Base-by-base conservation (phyloP, 2,113 vertebrate genomes). In the Cardinalis cardinalis region DNA sequence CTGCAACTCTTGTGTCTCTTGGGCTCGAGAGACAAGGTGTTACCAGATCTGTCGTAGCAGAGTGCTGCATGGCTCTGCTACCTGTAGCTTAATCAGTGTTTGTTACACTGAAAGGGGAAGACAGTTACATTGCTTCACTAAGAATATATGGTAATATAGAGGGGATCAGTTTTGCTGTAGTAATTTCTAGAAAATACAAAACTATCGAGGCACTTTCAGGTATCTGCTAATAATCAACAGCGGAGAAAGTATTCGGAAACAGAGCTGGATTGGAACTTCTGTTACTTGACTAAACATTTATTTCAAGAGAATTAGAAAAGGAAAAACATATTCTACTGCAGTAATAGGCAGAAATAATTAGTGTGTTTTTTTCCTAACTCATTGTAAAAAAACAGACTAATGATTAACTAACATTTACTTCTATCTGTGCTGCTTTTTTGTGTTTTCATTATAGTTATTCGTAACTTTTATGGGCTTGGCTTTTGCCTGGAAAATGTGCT, bases 391-490 rank as follows among this genome's bases (percentile, higher is more conserved):
- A 73, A 1, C 11, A 34, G 40, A 32, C 10, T 55, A 83, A 58
- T 66, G 40, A 80, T 40, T 70, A 90, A 68, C 51, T 72, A 56
- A 43, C 21, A 72, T 61, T 89, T 82, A 69, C n/a, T 87, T 69
- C 15, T 60, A 26, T 78, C 34, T 84, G 10, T 78, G 41, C 16
- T 92, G 11, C 34, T 28, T 82, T 87, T 92, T 84, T 19, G 3
- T 92, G 41, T 88, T 92, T 90, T 88, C 63, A 78, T 92, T 84
- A 29, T 46, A 73, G 48, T 76, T 70, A 76, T 23, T 89, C 59
- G n/a, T 74, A 65, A 70, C 56, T 87, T 89, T 66, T 58, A 51
- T 58, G 24, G 65, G 32, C 59, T 85, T 91, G 7, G 7, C 29
- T 85, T 90, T 60, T 88, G 56, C 36, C 15, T 90, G 76, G n/a